Percentiles rank a stretch among this genome's conserved stretches.
Conservation (phyloP, 2,113 vertebrate species). For the Scomber japonicus region DNA sequence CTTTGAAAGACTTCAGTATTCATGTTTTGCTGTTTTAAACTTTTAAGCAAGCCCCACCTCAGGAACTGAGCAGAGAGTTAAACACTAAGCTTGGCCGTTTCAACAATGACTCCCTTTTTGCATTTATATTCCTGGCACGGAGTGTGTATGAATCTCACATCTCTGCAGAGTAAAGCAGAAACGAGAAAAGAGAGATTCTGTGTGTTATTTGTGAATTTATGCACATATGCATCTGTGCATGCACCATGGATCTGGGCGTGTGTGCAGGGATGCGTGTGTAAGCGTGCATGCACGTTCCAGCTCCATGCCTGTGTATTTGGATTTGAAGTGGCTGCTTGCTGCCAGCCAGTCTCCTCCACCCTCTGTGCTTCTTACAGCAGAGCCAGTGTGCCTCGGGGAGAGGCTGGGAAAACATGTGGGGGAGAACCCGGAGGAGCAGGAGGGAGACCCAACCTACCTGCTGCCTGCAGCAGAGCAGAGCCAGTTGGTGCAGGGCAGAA, state of each 20-base stretch:
- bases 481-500: constrained; percentile 37
- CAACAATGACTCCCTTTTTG: constrained; percentile 75
- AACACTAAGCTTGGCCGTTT: constrained; percentile 54
- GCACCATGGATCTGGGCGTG: constrained; percentile 12
- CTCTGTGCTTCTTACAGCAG: constrained; percentile 59
- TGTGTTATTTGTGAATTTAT: constrained; percentile 14
- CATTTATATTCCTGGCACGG: constrained; percentile 63
- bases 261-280: constrained; percentile 20
- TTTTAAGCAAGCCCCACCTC: constrained; percentile 46
- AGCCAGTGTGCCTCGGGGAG: constrained; percentile 56
- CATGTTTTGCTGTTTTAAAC: constrained; percentile 59
- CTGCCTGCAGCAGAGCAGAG: constrained; percentile 40
- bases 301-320: constrained; percentile 45
- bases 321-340: constrained; percentile 59
- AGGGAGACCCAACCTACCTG: constrained; percentile 44
- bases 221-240: background rate
- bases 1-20: constrained; percentile 53
- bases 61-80: constrained; percentile 35
- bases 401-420: constrained; percentile 64
- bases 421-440: constrained; percentile 28
- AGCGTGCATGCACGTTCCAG: constrained; percentile 27
- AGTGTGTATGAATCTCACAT: constrained; percentile 42
- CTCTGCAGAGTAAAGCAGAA: constrained; percentile 45
- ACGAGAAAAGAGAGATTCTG: constrained; percentile 34
- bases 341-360: constrained; percentile 61